Evolutionary conservation across 2,797 vertebrate genomes (phyloP).

Genomic region (Falco concolor): DNA sequence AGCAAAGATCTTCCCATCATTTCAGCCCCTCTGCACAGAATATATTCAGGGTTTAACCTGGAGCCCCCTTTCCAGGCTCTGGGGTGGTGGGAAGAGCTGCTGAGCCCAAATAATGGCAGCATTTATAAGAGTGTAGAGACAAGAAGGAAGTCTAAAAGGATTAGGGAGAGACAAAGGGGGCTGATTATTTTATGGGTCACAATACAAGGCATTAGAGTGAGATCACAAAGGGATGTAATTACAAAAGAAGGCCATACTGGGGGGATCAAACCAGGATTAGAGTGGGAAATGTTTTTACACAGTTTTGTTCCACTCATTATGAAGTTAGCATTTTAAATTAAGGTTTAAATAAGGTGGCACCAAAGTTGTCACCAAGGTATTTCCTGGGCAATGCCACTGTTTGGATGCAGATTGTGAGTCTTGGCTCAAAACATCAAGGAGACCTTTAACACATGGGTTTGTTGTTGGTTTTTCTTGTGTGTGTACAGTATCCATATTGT

Average conservation of each 20-base stretch:
- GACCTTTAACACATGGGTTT: not conserved
- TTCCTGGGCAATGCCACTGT: conserved; percentile 36
- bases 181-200: conserved; percentile 74
- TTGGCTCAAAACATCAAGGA: not conserved
- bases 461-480: not conserved
- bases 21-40: conserved; percentile 31
- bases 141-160: conserved; percentile 74
- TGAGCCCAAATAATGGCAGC: conserved; percentile 71
- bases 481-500: fast-evolving
- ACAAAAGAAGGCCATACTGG: conserved; percentile 68
- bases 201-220: conserved; percentile 70
- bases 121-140: conserved; percentile 63
- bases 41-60: conserved; percentile 62
- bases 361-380: conserved; percentile 55
- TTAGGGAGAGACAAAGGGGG: conserved; percentile 70
- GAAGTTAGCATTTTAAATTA: conserved; percentile 69
- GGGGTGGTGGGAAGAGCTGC: conserved; percentile 66
- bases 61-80: conserved; percentile 44
- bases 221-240: conserved; percentile 74
- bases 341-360: conserved; percentile 62
- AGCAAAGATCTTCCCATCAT: conserved; percentile 2
- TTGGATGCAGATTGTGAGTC: not conserved
- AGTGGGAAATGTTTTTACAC: conserved; percentile 70
- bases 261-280: conserved; percentile 63
- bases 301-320: conserved; percentile 70